phyloP scores from a whole-genome alignment of 2,888 invertebrate species.

The Synanthedon formicaeformis region DNA sequence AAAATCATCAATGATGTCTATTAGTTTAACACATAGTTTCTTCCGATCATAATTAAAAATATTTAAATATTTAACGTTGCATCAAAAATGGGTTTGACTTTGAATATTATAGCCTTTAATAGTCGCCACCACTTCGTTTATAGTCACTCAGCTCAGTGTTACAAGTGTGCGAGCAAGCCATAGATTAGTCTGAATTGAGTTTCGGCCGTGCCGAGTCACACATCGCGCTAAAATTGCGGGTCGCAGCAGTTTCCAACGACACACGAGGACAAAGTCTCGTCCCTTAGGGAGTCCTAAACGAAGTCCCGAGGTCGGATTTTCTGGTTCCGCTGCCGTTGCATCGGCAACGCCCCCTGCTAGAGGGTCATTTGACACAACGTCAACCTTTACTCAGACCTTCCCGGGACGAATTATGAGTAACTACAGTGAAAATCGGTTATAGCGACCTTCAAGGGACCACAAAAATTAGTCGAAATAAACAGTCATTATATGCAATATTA shows the following conservation, averaged over 20 bases:
- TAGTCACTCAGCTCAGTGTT: conserved; percentile 35
- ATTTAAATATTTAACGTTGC: too few species aligned
- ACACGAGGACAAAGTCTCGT: conserved; percentile 51
- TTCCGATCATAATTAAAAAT: too few species aligned
- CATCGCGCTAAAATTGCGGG: conserved; percentile 79
- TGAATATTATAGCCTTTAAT: too few species aligned
- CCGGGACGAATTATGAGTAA: conserved; percentile 70
- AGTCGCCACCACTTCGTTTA: too few species aligned
- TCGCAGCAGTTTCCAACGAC: conserved; percentile 74
- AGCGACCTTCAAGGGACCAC: too few species aligned
- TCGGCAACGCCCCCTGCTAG: conserved; percentile 74
- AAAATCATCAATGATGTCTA: too few species aligned
- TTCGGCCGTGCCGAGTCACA: conserved; percentile 70
- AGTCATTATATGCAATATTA: too few species aligned
- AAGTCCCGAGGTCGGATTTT: conserved; percentile 61
- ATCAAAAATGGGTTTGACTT: too few species aligned
- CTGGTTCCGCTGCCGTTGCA: conserved; percentile 76
- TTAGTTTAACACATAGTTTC: too few species aligned
- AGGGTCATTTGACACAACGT: conserved; percentile 46
- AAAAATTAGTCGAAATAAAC: background rate
- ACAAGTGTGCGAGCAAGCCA: conserved; percentile 57
- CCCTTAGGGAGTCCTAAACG: conserved; percentile 60
- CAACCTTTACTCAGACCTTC: conserved; percentile 84
- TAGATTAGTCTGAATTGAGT: conserved; percentile 90
- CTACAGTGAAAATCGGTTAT: conserved; percentile 4